A percentile compares a stretch with the other conserved stretches of the same genome.
Conservation (phyloP, 2,797 vertebrate species). For the Galago senegalensis region DNA sequence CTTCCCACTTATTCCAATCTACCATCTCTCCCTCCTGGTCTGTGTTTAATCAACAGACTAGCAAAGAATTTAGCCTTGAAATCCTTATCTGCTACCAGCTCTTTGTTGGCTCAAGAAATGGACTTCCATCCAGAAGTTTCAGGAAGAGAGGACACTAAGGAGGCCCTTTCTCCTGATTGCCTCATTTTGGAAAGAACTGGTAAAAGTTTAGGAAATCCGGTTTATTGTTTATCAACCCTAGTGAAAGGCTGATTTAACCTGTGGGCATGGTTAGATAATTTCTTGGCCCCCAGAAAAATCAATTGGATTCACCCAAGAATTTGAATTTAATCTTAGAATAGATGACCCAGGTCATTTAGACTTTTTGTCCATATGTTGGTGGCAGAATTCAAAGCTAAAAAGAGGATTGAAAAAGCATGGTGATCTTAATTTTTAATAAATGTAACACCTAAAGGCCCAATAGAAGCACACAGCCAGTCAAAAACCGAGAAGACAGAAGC, state of each 20-base stretch:
- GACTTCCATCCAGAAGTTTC: background rate
- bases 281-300: background rate
- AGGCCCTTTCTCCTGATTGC: background rate
- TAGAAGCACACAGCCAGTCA: background rate
- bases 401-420: no score
- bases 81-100: background rate
- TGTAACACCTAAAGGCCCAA: background rate
- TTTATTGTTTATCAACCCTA: background rate
- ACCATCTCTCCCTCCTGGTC: no score
- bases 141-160: background rate
- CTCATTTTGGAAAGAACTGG: background rate
- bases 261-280: background rate
- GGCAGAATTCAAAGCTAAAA: no score
- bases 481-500: background rate
- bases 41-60: background rate
- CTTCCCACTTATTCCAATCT: background rate
- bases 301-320: background rate
- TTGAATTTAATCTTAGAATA: background rate
- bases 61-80: background rate
- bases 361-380: no score
- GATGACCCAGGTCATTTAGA: no score
- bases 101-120: background rate
- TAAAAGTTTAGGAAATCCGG: background rate
- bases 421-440: no score
- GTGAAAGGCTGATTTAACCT: background rate